Evolutionary conservation across 2,888 invertebrate species (phyloP), one percentile per base, ranked within the genome.

Genomic region (Eueremaeus valkanovi): DNA sequence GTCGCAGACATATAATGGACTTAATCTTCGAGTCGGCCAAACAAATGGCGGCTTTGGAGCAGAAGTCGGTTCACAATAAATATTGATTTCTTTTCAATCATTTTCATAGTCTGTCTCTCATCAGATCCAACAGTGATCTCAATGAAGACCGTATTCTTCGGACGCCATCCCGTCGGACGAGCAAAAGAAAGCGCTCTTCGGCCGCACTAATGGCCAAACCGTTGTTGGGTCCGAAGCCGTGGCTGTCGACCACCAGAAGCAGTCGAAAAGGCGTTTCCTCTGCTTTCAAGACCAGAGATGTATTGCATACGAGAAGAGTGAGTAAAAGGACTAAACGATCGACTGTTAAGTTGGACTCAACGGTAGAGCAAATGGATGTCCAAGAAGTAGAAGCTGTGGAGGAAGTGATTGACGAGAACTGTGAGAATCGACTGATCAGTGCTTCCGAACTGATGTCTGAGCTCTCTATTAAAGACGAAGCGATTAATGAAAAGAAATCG

Each of bases 181-280:
- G 68, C 13, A 68, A 40, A 68, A n/a, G 68, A 18, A 68, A 68
- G 68, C 3, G 40, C 1, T 42, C 68, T 24, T 68, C 68, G 24
- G 24, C n/a, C 5, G 21, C 42, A 21, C 8, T n/a, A 1, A 63
- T 3, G 27, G 9, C 45, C 16, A n/a, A n/a, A n/a, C n/a, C n/a
- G n/a, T n/a, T n/a, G n/a, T n/a, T n/a, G n/a, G n/a, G n/a, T n/a
- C n/a, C n/a, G n/a, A n/a, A n/a, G n/a, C n/a, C n/a, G n/a, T n/a
- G n/a, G n/a, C n/a, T n/a, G n/a, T 27, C 27, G 18, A 61, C 29
- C 8, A 11, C 31, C 16, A 31, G 8, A 8, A 61, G 18, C 16
- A 31, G 8, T 31, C 29, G 18, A 61, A 61, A 31, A 31, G 29
- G 6, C 3, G 18, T 61, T 31, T 6, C 61, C 6, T 16, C 24